Evolutionary conservation across 2,797 vertebrate species (phyloP).

Genomic region (Pangasius mekongensis): DNA sequence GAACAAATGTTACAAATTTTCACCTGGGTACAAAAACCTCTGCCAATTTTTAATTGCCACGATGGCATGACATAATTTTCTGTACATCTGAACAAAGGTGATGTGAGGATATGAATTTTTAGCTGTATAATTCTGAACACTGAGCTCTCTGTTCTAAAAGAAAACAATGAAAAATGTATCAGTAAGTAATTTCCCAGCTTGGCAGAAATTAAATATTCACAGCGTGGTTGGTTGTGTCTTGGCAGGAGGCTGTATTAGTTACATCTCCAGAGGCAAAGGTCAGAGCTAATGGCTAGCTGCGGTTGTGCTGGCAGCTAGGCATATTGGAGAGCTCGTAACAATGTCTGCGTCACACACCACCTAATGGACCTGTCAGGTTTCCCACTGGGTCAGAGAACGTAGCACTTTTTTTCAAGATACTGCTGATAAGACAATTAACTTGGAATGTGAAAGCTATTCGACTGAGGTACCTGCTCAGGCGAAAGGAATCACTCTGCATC

Average conservation of each 20-base stretch:
- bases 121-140: not conserved
- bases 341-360: constrained; percentile 32
- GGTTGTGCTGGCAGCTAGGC: constrained; percentile 38
- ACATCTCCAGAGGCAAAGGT: constrained; percentile 53
- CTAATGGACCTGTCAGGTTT: constrained; percentile 56
- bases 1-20: not conserved
- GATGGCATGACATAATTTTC: not conserved
- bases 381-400: constrained; percentile 36
- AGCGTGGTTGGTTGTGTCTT: constrained; percentile 9
- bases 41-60: not conserved
- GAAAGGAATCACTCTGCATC: not conserved
- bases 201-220: constrained; percentile 14
- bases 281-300: constrained; percentile 55
- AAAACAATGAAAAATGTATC: not conserved
- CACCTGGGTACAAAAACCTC: not conserved
- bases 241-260: constrained; percentile 41
- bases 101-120: not conserved
- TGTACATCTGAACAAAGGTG: not conserved
- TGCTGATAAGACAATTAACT: constrained; percentile 46
- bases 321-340: constrained; percentile 42
- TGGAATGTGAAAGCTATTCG: constrained; percentile 39
- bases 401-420: constrained; percentile 10
- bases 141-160: not conserved
- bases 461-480: not conserved
- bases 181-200: constrained; percentile 25